Base-by-base conservation (phyloP, 1,140 invertebrate genomes). In the Cecropterus lyciades region DNA sequence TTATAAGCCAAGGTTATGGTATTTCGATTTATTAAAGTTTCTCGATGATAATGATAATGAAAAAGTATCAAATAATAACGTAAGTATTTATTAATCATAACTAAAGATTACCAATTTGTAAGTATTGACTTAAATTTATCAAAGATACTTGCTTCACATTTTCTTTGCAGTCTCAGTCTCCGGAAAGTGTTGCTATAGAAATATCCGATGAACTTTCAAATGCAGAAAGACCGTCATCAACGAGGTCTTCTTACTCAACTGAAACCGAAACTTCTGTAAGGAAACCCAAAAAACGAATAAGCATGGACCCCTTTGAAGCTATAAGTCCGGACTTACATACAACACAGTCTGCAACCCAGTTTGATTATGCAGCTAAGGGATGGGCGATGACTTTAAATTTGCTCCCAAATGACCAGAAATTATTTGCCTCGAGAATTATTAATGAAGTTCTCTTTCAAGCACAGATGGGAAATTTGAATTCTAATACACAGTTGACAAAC, bases 361-460 rank as follows among this genome's bases (percentile, higher is more conserved):
- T 43, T 43, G 40, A 43, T 14, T 43, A 43, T 14, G 40, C 40
- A 6, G 40, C 40, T 11, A 43, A 43, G 6, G 40, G 40, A 43
- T 43, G 40, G 40, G 40, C 40, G 0, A 43, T 43, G 1, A 14
- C 40, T 14, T 7, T 43, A 14, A 43, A 43, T 14, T 3, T 14
- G 0, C 40, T 43, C 13, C 40, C 40, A 14, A 43, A 43, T 14
- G 40, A 43, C 0, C 40, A 43, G 14, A 14, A 43, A 5, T 14
- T 43, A 14, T 43, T 43, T 5, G 40, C 40, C 3, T 43, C 40
- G 13, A 43, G 40, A 43, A 43, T 43, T 43, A 43, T 43, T n/a
- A 43, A 43, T 14, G 40, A 43, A 43, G 40, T 43, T 6, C 13
- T 43, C 4, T 43, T 43, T 14, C 40, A 43, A 43, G 40, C 40